Evolutionary conservation across 2,888 invertebrate species (phyloP), one percentile per base, ranked within the genome.

Genomic region (Nomada flava): DNA sequence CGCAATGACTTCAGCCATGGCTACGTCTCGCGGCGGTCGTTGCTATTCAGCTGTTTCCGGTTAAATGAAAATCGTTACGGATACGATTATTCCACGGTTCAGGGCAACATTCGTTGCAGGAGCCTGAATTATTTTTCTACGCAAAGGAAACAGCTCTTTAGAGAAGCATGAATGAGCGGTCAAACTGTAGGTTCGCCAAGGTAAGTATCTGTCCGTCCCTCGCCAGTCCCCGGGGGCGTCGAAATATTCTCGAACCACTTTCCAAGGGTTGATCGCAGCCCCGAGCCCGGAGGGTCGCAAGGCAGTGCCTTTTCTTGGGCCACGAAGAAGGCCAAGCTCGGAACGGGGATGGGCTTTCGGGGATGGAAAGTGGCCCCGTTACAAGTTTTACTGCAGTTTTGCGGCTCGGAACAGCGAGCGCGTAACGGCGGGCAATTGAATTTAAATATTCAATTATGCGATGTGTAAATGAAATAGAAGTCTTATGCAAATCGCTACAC

Each of bases 401-500:
- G 94, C 92, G 93, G 93, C 93, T 92, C 91, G 92, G 93, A 94
- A 94, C 92, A 91, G 92, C 91, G 92, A 92, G 92, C 92, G 92
- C 92, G 92, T 93, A 90, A 91, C 91, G 91, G 90, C 89, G 86
- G 89, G 93, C 94, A 94, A 94, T 94, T 94, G 94, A 94, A 94
- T 94, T 94, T 94, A 94, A 94, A 93, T 93, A 93, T 94, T 94
- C 94, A 92, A 93, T 94, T 94, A 94, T 94, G 94, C 94, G 94
- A 94, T 94, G 94, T 94, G 94, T 94, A 94, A 94, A 94, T 94
- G 94, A 94, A 94, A 94, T 94, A 94, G 94, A 94, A 94, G 94
- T 94, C 94, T 94, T 94, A 94, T 94, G 94, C 94, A 94, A 94
- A 94, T 94, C 91, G 92, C 89, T 92, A 92, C 92, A 93, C 90